phyloP scores from a whole-genome alignment of 2,888 invertebrate genomes.

The Synergus gifuensis region DNA sequence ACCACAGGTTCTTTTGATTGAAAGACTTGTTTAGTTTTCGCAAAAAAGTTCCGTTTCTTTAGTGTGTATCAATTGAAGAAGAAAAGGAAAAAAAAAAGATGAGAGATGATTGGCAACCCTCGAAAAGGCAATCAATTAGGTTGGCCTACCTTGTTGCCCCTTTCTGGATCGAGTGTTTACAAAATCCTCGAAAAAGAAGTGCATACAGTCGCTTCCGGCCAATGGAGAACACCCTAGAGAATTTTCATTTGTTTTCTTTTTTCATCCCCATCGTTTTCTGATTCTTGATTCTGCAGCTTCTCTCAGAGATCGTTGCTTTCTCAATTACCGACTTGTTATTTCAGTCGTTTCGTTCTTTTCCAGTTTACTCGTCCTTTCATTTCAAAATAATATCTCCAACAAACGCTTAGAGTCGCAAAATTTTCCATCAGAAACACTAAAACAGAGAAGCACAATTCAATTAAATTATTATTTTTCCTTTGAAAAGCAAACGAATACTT shows the following conservation, averaged over 20 bases:
- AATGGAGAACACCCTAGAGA: slow-evolving; percentile 55
- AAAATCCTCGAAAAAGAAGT: slow-evolving; percentile 59
- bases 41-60: not conserved
- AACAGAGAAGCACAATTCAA: not conserved
- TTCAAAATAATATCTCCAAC: not conserved
- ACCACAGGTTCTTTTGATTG: not conserved
- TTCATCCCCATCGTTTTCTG: slow-evolving; percentile 48
- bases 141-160: slow-evolving; percentile 51
- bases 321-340: slow-evolving; percentile 64
- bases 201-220: slow-evolving; percentile 44
- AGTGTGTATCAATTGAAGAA: not conserved
- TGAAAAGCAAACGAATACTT: no score
- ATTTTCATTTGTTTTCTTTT: slow-evolving; percentile 61
- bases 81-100: slow-evolving; percentile 46
- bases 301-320: slow-evolving; percentile 56
- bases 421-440: not conserved
- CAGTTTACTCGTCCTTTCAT: slow-evolving; percentile 43
- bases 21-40: not conserved
- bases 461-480: no score
- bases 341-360: slow-evolving; percentile 54
- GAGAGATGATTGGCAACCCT: slow-evolving; percentile 47
- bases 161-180: slow-evolving; percentile 67
- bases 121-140: slow-evolving; percentile 71
- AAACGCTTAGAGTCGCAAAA: not conserved
- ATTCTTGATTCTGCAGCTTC: slow-evolving; percentile 37